phyloP scores from a whole-genome alignment of 2,797 vertebrate genomes.

The Caiman crocodilus region DNA sequence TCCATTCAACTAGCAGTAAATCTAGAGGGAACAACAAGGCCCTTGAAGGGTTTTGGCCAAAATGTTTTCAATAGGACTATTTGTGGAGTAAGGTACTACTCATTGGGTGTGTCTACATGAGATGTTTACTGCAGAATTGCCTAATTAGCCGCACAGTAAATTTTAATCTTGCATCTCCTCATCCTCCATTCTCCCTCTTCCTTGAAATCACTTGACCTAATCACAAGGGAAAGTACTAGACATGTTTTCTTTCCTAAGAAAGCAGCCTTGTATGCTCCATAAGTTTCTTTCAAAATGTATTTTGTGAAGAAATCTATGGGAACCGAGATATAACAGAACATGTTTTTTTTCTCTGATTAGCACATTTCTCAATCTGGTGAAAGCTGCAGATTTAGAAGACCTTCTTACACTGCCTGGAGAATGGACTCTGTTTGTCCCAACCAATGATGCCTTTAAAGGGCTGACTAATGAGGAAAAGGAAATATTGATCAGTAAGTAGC shows the following conservation, averaged over 20 bases:
- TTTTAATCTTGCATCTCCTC: not conserved
- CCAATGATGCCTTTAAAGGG: slow-evolving; percentile 91
- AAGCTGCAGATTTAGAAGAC: slow-evolving; percentile 91
- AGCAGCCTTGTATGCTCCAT: not conserved
- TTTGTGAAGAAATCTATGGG: not conserved
- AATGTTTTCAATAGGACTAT: not conserved
- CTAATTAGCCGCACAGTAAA: too few species aligned
- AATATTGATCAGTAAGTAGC: slow-evolving; percentile 87
- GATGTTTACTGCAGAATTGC: too few species aligned
- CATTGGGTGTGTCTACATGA: too few species aligned
- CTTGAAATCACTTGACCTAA: not conserved
- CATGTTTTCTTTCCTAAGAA: not conserved
- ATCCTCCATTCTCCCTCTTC: not conserved
- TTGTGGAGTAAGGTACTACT: not conserved
- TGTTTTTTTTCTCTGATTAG: slow-evolving; percentile 76
- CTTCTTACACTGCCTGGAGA: slow-evolving; percentile 88
- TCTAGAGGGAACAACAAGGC: not conserved
- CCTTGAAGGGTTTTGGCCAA: not conserved
- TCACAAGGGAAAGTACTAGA: not conserved
- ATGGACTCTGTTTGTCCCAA: slow-evolving; percentile 95
- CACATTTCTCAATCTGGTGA: slow-evolving; percentile 92
- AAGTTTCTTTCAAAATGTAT: not conserved
- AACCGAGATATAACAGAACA: not conserved
- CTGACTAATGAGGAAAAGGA: slow-evolving; percentile 87
- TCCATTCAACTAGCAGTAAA: not conserved